Evolutionary conservation across 2,113 vertebrate species (phyloP).

Genomic region (Lampris incognitus): DNA sequence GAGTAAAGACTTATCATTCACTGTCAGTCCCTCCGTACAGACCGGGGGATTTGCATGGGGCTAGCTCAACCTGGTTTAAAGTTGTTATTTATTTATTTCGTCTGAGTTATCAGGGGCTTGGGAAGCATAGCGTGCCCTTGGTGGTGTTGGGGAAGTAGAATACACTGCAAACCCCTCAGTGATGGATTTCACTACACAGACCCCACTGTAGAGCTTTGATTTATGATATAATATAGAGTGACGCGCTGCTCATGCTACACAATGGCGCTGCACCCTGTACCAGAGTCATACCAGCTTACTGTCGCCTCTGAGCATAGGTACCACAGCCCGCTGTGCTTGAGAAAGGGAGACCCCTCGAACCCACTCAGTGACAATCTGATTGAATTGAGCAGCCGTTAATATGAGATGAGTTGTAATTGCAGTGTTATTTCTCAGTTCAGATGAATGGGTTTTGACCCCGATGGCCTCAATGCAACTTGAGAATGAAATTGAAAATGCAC

Average conservation of each 20-base stretch:
- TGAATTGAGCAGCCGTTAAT: slow-evolving; percentile 74
- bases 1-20: slow-evolving; percentile 70
- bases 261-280: slow-evolving; percentile 34
- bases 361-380: slow-evolving; percentile 64
- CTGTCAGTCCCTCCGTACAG: slow-evolving; percentile 64
- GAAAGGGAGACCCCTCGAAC: slow-evolving; percentile 54
- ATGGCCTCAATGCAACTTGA: slow-evolving; percentile 11
- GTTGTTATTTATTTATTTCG: slow-evolving; percentile 72
- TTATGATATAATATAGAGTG: slow-evolving; percentile 61
- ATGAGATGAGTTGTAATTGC: slow-evolving; percentile 71
- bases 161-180: slow-evolving; percentile 54
- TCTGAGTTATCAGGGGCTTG: slow-evolving; percentile 57
- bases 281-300: slow-evolving; percentile 58
- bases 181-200: slow-evolving; percentile 69
- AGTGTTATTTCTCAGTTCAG: slow-evolving; percentile 65
- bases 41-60: slow-evolving; percentile 58
- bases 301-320: slow-evolving; percentile 40
- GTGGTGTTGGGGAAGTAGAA: slow-evolving; percentile 57
- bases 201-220: slow-evolving; percentile 60
- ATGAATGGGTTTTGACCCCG: slow-evolving; percentile 61
- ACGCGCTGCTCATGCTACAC: slow-evolving; percentile 50
- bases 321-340: slow-evolving; percentile 41
- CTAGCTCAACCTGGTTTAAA: slow-evolving; percentile 58
- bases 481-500: not conserved
- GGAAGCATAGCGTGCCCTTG: slow-evolving; percentile 59